Evolutionary conservation across 1,140 invertebrate genomes (phyloP).

Genomic region (Aphidius gifuensis): DNA sequence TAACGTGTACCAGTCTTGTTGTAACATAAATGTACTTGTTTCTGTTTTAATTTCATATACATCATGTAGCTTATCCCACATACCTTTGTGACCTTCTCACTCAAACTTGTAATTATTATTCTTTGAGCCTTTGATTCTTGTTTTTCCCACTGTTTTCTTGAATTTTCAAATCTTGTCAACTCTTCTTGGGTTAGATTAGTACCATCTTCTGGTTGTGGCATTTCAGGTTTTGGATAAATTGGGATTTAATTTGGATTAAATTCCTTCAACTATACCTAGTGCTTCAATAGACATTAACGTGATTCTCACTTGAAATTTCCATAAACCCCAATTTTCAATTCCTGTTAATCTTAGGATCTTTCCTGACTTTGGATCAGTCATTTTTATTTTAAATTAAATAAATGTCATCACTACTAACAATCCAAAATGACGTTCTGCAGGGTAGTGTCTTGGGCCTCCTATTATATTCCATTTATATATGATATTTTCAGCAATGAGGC

Average conservation of each 20-base stretch:
- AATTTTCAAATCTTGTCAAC: conserved; percentile 11
- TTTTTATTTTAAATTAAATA: no score
- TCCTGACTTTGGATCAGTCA: no score
- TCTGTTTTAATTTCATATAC: conserved; percentile 29
- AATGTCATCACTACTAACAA: neutral
- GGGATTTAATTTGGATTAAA: no score
- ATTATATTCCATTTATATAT: conserved; percentile 4
- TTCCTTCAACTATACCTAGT: conserved; percentile 19
- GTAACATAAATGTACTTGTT: conserved; percentile 23
- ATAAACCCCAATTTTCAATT: conserved; percentile 24
- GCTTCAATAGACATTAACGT: conserved; percentile 21
- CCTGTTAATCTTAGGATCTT: conserved; percentile 12
- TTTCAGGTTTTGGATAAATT: no score
- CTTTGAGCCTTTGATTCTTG: conserved; percentile 29
- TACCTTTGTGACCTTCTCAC: conserved; percentile 29
- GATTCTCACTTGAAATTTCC: conserved; percentile 32
- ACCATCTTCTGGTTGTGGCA: neutral
- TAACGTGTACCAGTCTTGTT: conserved; percentile 10
- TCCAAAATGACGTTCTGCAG: neutral
- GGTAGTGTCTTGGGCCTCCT: conserved; percentile 10
- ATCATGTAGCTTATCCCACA: conserved; percentile 33
- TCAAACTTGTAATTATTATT: conserved; percentile 31
- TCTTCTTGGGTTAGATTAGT: neutral
- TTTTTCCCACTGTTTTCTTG: conserved; percentile 15
- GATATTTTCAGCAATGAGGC: neutral